phyloP scores from a whole-genome alignment of 2,797 vertebrate species.

The Valencia hispanica region DNA sequence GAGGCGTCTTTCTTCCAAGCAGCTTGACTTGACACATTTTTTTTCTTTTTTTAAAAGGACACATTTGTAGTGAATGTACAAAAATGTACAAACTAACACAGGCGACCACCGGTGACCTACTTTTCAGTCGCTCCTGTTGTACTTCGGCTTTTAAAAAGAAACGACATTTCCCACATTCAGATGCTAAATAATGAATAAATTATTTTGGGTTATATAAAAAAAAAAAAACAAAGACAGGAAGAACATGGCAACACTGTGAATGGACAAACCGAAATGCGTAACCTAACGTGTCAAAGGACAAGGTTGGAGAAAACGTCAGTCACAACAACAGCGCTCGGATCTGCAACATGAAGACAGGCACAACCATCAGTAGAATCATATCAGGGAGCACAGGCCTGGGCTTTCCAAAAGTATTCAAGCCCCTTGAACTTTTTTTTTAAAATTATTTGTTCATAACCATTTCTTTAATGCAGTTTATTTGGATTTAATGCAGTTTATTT shows the following conservation, averaged over 20 bases:
- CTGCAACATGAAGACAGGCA: slow-evolving; percentile 15
- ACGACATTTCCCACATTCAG: slow-evolving; percentile 74
- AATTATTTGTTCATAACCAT: not conserved
- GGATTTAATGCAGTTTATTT: not conserved
- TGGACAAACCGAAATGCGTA: slow-evolving; percentile 30
- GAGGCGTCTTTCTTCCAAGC: slow-evolving; percentile 16
- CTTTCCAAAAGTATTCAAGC: slow-evolving; percentile 1
- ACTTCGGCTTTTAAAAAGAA: slow-evolving; percentile 61
- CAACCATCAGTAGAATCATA: slow-evolving; percentile 20
- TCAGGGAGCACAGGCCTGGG: slow-evolving; percentile 36
- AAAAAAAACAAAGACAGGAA: slow-evolving; percentile 58
- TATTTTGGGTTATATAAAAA: slow-evolving; percentile 54
- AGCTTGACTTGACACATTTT: slow-evolving; percentile 43
- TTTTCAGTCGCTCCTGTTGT: slow-evolving; percentile 67
- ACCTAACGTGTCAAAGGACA: not conserved
- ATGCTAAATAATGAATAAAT: slow-evolving; percentile 76
- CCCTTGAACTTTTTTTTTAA: not conserved
- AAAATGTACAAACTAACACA: slow-evolving; percentile 45
- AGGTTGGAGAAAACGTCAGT: not conserved
- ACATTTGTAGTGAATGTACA: slow-evolving; percentile 47
- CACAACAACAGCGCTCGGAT: not conserved
- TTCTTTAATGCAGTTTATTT: not conserved
- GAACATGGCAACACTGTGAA: slow-evolving; percentile 56
- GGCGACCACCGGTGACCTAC: slow-evolving; percentile 56
- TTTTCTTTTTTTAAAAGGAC: slow-evolving; percentile 39